Evolutionary conservation across 2,888 invertebrate species (phyloP).

Genomic region (Acleris emargana): DNA sequence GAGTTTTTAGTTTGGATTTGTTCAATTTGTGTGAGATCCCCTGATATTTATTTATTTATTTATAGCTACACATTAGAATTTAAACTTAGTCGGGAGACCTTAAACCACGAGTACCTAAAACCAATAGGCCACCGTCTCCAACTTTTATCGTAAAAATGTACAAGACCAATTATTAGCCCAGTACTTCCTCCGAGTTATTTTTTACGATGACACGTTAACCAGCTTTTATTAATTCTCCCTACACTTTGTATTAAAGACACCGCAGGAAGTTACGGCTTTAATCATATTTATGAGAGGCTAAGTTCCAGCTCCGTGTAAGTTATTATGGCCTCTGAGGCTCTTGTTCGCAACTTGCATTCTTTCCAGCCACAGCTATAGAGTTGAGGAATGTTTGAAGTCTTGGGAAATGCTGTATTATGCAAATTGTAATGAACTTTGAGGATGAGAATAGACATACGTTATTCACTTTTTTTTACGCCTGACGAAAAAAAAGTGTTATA

Average conservation of each 20-base stretch:
- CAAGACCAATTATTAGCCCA: too few relatives aligned
- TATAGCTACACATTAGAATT: too few relatives aligned
- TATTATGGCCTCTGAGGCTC: constrained; percentile 18
- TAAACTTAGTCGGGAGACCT: too few relatives aligned
- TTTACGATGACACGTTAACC: constrained; percentile 9
- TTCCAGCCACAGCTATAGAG: constrained; percentile 7
- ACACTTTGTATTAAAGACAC: constrained; percentile 24
- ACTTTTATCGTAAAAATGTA: too few relatives aligned
- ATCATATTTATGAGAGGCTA: constrained; percentile 31
- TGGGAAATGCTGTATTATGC: constrained; percentile 29
- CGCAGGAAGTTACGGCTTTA: constrained; percentile 23
- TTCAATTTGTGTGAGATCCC: too few relatives aligned
- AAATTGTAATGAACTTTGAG: constrained; percentile 21
- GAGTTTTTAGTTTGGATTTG: too few relatives aligned
- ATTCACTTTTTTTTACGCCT: background rate
- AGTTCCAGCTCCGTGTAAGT: constrained; percentile 30
- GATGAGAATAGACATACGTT: background rate
- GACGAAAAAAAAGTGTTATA: too few relatives aligned
- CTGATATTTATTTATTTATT: too few relatives aligned
- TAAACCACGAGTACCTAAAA: too few relatives aligned
- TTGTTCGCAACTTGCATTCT: constrained; percentile 23
- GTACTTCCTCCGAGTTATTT: background rate
- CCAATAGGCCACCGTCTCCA: too few relatives aligned
- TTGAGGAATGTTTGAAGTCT: constrained; percentile 21
- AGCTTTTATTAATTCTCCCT: constrained; percentile 25